These are phyloP conservation scores for Falco biarmicus DNA, from an alignment of 2,797 vertebrate species.

Conservation along the genomic window DNA sequence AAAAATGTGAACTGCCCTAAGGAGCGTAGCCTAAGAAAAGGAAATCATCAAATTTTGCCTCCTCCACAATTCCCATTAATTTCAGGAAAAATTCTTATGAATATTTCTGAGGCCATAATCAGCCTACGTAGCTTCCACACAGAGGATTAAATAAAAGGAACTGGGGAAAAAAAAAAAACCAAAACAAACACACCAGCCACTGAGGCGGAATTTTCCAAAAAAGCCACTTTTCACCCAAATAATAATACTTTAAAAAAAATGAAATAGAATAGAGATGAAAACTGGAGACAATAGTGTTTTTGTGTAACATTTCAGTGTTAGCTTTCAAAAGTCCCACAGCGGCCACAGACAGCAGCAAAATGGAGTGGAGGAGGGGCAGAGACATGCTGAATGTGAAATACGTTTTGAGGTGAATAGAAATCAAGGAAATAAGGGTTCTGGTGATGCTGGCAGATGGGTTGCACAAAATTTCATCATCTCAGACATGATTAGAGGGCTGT, in stretches of 20 bases:
- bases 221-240: neutral
- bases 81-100: neutral
- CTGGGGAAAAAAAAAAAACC: rapidly evolving
- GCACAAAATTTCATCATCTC: neutral
- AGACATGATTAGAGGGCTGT: neutral
- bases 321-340: neutral
- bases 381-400: neutral
- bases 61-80: neutral
- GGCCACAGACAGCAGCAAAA: neutral
- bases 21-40: neutral
- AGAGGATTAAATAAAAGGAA: neutral
- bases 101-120: neutral
- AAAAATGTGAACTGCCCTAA: slow-evolving; percentile 1
- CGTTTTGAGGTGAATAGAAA: neutral
- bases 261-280: neutral
- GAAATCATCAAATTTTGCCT: neutral
- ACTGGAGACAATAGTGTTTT: neutral
- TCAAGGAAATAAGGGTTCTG: neutral
- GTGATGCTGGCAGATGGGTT: neutral
- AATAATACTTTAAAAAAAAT: neutral
- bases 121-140: neutral
- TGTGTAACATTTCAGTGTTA: neutral
- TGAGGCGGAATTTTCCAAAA: neutral
- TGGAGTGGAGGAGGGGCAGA: neutral
- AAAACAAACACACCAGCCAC: neutral